Base-by-base conservation (phyloP, 2,113 vertebrate genomes). In the Oncorhynchus kisutch region DNA sequence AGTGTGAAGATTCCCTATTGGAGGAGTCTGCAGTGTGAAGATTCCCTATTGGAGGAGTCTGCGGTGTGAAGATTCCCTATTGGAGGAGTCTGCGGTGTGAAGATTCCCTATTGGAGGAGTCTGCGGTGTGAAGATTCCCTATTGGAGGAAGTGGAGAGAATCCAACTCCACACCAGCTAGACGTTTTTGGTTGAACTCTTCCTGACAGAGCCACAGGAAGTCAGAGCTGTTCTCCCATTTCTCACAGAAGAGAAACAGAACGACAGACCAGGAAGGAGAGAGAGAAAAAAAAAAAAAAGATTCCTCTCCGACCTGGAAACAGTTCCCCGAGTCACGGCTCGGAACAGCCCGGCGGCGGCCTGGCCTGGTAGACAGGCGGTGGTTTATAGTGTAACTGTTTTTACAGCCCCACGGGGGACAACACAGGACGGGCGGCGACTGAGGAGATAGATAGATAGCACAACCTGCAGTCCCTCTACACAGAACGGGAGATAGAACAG, bases 281-380 rank as follows among this genome's bases (percentile, higher is more conserved):
- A 54, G 8, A 29, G 22, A 59, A 34, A 51, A 67, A 67, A 51
- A 67, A 67, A 73, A 71, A 66, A 71, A 80, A 81, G 81, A 71
- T 73, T 74, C 59, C 48, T 62, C 39, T 74, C 81, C 83, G 85
- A 94, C 91, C 93, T 91, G 91, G 92, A 94, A 93, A 91, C 88
- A 92, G 92, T 94, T 92, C 85, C 82, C 81, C 70, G 74, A 14
- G 78, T 74, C 67, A 76, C 84, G 75, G 78, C 68, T 91, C 85
- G 82, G 91, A 88, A 91, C 84, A 76, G 78, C 70, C 91, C 85
- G 81, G 91, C 87, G 90, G 92, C 92, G 29, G 60, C 25, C 25
- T 25, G 25, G 25, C 82, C 83, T 88, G 83, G 82, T 85, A 76
- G 81, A 85, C 82, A 83, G 78, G 79, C 18, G 34, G 69, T 81